Conservation (phyloP, 2,113 vertebrate genomes). For the Stigmatopora nigra region DNA sequence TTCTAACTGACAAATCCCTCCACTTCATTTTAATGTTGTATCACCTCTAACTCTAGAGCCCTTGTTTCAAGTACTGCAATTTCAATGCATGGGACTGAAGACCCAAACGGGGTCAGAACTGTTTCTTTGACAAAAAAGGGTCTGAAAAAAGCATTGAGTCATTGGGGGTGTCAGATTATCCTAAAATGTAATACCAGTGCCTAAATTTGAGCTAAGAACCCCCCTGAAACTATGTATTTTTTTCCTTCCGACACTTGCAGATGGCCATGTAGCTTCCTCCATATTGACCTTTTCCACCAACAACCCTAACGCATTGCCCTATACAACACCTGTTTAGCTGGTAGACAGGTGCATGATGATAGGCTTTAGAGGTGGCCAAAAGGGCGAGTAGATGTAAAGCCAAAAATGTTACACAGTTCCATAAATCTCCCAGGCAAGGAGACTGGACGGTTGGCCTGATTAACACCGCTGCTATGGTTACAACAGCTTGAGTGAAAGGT, state of each 20-base stretch:
- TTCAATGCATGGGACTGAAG: too few species aligned
- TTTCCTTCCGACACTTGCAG: not conserved
- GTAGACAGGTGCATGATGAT: conserved; percentile 11
- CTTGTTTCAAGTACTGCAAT: too few species aligned
- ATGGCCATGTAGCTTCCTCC: not conserved
- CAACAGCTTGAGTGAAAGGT: conserved; percentile 39
- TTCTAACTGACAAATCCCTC: too few species aligned
- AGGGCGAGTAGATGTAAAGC: conserved; percentile 2
- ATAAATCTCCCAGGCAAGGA: conserved; percentile 33
- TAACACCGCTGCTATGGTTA: conserved; percentile 48
- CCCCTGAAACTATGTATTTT: too few species aligned
- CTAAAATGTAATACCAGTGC: too few species aligned
- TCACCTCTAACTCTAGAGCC: too few species aligned
- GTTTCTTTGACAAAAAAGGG: too few species aligned
- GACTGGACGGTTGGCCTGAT: conserved; percentile 32
- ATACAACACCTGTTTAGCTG: conserved; percentile 17
- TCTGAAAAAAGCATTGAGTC: too few species aligned
- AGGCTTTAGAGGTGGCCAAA: not conserved
- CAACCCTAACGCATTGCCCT: not conserved
- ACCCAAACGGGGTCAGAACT: too few species aligned
- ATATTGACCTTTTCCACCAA: conserved; percentile 2
- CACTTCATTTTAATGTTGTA: too few species aligned
- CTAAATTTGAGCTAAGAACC: too few species aligned
- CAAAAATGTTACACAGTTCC: conserved; percentile 26
- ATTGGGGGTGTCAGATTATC: too few species aligned